A percentile compares a stretch with the other conserved stretches of the same genome.
phyloP scores from a whole-genome alignment of 2,113 vertebrate species.

The Bufo bufo region DNA sequence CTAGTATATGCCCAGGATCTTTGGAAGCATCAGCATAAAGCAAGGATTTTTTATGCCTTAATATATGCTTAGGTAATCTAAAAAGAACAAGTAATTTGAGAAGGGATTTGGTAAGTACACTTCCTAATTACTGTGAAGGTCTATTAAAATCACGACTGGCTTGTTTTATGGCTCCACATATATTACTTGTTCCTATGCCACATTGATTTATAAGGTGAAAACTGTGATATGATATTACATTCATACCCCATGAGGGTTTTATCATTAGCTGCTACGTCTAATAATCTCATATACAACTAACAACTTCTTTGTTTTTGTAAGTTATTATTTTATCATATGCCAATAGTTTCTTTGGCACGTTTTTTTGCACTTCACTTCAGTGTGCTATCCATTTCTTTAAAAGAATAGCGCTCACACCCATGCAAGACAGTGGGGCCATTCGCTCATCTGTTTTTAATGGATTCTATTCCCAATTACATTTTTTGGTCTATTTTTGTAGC shows the following conservation, averaged over 20 bases:
- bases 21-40: background rate
- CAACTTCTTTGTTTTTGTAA: background rate
- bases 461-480: too few relatives aligned
- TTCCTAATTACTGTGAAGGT: constrained; percentile 20
- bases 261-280: too few relatives aligned
- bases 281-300: background rate
- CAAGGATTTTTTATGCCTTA: background rate
- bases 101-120: constrained; percentile 21
- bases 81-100: background rate
- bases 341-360: background rate
- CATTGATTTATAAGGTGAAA: constrained; percentile 22
- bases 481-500: too few relatives aligned
- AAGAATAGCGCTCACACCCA: too few relatives aligned
- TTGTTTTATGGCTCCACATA: background rate
- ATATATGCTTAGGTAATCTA: constrained; percentile 11
- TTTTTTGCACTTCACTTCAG: background rate
- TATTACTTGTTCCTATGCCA: background rate
- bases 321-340: background rate
- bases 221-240: constrained; percentile 16
- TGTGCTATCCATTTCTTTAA: too few relatives aligned
- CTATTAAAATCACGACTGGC: constrained; percentile 18
- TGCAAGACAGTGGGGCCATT: background rate
- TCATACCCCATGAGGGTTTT: background rate
- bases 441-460: too few relatives aligned
- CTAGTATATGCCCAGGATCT: background rate